A percentile compares a stretch with the other conserved stretches of the same genome.
These are phyloP conservation scores for Sclerurus mexicanus DNA, from an alignment of 2,113 vertebrate genomes.

Conservation along the genomic window DNA sequence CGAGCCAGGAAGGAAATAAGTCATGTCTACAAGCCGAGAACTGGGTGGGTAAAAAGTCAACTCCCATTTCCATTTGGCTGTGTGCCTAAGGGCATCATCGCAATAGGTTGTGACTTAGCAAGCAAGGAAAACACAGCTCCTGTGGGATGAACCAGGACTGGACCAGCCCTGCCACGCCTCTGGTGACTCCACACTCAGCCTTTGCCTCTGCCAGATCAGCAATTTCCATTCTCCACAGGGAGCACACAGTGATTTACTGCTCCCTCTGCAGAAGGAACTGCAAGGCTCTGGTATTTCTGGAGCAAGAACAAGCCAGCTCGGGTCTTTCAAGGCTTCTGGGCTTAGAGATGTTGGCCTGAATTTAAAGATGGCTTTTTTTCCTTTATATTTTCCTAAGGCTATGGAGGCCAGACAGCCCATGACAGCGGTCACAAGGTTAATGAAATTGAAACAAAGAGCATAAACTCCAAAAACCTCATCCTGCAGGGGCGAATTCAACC, in stretches of 20 bases:
- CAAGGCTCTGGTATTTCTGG: rapidly evolving
- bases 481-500: neutral
- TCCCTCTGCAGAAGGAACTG: neutral
- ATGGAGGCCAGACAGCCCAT: neutral
- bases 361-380: neutral
- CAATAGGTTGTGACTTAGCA: neutral
- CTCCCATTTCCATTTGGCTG: neutral
- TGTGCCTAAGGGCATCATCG: neutral
- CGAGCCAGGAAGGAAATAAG: conserved; percentile 4
- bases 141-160: neutral
- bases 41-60: neutral
- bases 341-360: neutral
- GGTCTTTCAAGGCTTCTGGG: neutral
- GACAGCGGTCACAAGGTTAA: neutral
- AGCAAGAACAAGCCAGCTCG: neutral
- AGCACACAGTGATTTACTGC: rapidly evolving
- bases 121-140: neutral
- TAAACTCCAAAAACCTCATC: neutral
- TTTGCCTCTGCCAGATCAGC: neutral
- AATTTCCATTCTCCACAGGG: neutral
- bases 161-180: neutral
- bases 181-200: neutral
- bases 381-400: neutral
- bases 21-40: neutral
- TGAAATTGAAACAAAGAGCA: neutral